Percentiles rank a stretch among this genome's conserved stretches.
phyloP scores from a whole-genome alignment of 2,888 invertebrate genomes.

The Seira musarum region DNA sequence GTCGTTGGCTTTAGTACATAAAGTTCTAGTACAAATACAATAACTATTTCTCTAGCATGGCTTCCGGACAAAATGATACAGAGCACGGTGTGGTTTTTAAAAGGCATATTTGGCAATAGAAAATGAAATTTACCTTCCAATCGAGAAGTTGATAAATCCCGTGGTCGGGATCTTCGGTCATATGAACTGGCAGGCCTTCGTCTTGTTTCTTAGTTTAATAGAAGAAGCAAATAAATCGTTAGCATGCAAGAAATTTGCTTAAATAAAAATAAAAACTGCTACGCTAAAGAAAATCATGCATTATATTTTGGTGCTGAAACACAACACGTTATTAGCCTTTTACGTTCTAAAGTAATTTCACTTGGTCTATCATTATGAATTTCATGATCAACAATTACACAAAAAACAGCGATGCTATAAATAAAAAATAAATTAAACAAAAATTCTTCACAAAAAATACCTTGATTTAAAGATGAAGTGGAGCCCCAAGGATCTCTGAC shows the following conservation, averaged over 20 bases:
- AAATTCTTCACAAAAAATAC: constrained; percentile 57
- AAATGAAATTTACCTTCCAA: constrained; percentile 67
- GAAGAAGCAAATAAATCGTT: not conserved
- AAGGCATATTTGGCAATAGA: not conserved
- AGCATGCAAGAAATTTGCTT: too few species aligned
- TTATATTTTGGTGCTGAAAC: not conserved
- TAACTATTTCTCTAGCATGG: too few species aligned
- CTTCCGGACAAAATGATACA: too few species aligned
- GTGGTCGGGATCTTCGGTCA: constrained; percentile 67
- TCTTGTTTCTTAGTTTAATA: constrained; percentile 63
- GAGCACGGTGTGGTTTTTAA: too few species aligned
- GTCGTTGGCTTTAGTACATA: too few species aligned
- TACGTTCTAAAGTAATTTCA: not conserved
- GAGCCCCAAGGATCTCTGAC: constrained; percentile 70
- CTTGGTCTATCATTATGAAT: not conserved
- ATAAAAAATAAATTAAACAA: constrained; percentile 47
- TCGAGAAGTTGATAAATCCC: constrained; percentile 68
- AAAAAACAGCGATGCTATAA: not conserved
- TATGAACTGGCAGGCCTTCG: constrained; percentile 64
- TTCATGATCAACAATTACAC: not conserved
- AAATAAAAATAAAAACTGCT: too few species aligned
- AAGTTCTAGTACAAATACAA: too few species aligned
- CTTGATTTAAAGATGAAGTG: constrained; percentile 70
- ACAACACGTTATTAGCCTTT: not conserved
- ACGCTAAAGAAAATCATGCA: constrained; percentile 39